phyloP scores from a whole-genome alignment of 2,888 invertebrate species.

The Drosophila leonis region DNA sequence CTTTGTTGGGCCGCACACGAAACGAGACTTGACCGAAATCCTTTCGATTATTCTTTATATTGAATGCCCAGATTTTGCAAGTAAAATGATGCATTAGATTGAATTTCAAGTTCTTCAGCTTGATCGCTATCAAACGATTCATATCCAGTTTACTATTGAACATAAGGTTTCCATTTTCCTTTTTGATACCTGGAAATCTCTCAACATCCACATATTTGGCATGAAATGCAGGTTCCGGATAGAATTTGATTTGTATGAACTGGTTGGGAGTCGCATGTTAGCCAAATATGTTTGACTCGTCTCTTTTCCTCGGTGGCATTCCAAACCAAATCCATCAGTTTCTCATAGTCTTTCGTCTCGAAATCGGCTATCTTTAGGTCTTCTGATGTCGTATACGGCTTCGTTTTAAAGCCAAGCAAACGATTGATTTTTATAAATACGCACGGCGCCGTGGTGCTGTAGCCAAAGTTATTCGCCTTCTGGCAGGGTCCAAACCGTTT shows the following conservation, averaged over 20 bases:
- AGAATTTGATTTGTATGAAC: conserved; percentile 13
- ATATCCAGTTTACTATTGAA: conserved; percentile 26
- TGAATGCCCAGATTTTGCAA: conserved; percentile 61
- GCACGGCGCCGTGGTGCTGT: conserved; percentile 46
- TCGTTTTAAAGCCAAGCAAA: conserved; percentile 50
- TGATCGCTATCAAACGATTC: conserved; percentile 63
- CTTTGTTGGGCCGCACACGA: not conserved
- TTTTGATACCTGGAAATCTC: not conserved
- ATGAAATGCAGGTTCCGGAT: conserved; percentile 44
- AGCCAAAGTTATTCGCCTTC: conserved; percentile 38
- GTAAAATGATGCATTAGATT: conserved; percentile 19
- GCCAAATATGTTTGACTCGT: conserved; percentile 46
- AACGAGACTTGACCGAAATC: conserved; percentile 22
- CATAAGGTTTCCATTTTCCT: not conserved
- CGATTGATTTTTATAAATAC: conserved; percentile 66
- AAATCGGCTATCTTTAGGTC: conserved; percentile 17
- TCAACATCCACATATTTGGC: conserved; percentile 41
- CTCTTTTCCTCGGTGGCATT: not conserved
- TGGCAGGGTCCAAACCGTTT: conserved; percentile 53
- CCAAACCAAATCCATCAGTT: conserved; percentile 12
- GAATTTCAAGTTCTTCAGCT: conserved; percentile 28
- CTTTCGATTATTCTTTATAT: conserved; percentile 34
- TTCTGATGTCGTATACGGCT: conserved; percentile 17
- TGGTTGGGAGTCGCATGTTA: conserved; percentile 36
- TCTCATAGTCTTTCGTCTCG: not conserved